These are phyloP conservation scores for Cebidichthys violaceus DNA, from an alignment of 2,113 vertebrate species.

Conservation along the genomic window DNA sequence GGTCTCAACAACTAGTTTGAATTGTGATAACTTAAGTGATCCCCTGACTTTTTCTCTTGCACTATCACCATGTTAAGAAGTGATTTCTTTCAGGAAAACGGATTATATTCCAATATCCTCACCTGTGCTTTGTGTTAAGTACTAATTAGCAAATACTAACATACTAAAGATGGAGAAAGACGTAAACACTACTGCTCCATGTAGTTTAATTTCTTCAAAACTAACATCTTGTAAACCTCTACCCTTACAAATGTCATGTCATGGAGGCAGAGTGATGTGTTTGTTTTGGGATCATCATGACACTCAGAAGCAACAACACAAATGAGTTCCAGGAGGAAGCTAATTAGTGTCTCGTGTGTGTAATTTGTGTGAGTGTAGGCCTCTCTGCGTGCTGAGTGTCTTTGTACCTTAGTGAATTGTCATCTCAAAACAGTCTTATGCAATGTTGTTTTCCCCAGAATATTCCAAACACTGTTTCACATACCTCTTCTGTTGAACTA, in stretches of 20 bases:
- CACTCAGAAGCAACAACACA: slow-evolving; percentile 30
- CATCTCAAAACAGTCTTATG: slow-evolving; percentile 36
- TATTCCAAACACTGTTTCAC: not conserved
- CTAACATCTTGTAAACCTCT: no score
- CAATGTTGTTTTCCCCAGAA: slow-evolving; percentile 23
- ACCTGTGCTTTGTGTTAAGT: no score
- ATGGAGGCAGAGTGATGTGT: slow-evolving; percentile 4
- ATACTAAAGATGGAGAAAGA: no score
- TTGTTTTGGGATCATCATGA: not conserved
- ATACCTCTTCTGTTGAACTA: not conserved
- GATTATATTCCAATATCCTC: no score
- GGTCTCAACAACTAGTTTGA: no score
- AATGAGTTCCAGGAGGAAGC: slow-evolving; percentile 28
- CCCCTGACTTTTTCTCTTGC: no score
- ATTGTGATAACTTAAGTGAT: no score
- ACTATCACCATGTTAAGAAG: no score
- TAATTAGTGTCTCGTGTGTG: slow-evolving; percentile 38
- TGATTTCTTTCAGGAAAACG: no score
- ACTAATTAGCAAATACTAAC: no score
- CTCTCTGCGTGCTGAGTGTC: not conserved
- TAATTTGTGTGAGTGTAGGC: slow-evolving; percentile 4
- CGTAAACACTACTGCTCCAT: no score
- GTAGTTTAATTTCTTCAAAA: no score
- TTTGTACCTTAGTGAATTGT: slow-evolving; percentile 13
- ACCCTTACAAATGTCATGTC: not conserved